Percentiles rank a stretch among this genome's conserved stretches.
Conservation (phyloP, 2,888 invertebrate species). For the Tridacna gigas region DNA sequence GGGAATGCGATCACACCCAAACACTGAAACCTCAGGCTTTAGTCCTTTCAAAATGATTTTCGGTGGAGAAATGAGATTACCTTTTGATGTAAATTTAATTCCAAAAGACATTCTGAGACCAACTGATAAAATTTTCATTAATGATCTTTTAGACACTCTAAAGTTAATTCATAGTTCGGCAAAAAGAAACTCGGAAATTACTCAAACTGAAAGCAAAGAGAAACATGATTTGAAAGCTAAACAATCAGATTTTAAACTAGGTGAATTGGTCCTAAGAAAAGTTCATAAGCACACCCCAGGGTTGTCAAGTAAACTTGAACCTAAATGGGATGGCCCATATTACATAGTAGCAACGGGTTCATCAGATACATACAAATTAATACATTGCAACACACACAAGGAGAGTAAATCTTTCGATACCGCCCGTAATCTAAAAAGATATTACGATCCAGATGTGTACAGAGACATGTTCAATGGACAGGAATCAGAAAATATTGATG, state of each 20-base stretch:
- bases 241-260: slow-evolving; percentile 26
- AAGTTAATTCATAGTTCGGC: too few relatives aligned
- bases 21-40: slow-evolving; percentile 56
- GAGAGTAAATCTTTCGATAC: slow-evolving; percentile 26
- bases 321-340: slow-evolving; percentile 40
- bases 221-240: slow-evolving; percentile 43
- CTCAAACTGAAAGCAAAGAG: slow-evolving; percentile 43
- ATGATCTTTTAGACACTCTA: slow-evolving; percentile 29
- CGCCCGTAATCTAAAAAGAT: too few relatives aligned
- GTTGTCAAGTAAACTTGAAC: slow-evolving; percentile 25
- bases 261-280: slow-evolving; percentile 29
- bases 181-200: slow-evolving; percentile 38
- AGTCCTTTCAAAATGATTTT: neutral
- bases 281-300: slow-evolving; percentile 24
- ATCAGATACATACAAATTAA: slow-evolving; percentile 24
- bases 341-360: slow-evolving; percentile 30
- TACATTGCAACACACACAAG: slow-evolving; percentile 17
- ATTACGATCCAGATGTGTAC: too few relatives aligned
- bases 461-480: too few relatives aligned
- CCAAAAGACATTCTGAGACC: slow-evolving; percentile 37
- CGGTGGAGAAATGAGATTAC: slow-evolving; percentile 45
- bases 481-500: too few relatives aligned
- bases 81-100: slow-evolving; percentile 40
- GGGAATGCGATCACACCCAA: slow-evolving; percentile 59
- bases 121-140: slow-evolving; percentile 18